phyloP scores from a whole-genome alignment of 2,888 invertebrate species.

The Monopis laevigella region DNA sequence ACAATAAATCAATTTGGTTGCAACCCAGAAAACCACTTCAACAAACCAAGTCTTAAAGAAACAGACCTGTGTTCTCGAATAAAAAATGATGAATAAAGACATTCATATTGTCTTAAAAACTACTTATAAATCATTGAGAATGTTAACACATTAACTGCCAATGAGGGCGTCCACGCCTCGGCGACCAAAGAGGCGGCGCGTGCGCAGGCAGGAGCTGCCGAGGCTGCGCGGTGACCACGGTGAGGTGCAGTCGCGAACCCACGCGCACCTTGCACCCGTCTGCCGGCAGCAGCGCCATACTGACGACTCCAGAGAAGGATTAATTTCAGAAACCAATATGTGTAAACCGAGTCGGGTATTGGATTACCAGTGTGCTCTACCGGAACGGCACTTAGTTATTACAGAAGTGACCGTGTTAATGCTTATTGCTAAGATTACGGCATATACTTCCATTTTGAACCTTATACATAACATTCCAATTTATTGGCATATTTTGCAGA shows the following conservation, averaged over 20 bases:
- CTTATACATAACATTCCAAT: too few species aligned
- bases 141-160: constrained; percentile 67
- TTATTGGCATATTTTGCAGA: too few species aligned
- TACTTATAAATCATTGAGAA: constrained; percentile 22
- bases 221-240: neutral
- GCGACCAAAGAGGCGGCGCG: constrained; percentile 42
- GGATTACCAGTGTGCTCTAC: neutral
- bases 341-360: constrained; percentile 1
- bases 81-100: constrained; percentile 39
- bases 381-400: too few species aligned
- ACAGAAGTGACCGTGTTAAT: too few species aligned
- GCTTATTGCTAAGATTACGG: too few species aligned
- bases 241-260: neutral
- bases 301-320: constrained; percentile 30
- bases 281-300: constrained; percentile 39
- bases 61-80: constrained; percentile 34
- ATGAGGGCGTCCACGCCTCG: constrained; percentile 53
- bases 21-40: too few species aligned
- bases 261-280: constrained; percentile 30
- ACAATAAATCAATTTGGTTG: too few species aligned
- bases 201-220: constrained; percentile 15
- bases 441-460: too few species aligned
- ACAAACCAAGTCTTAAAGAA: constrained; percentile 5
- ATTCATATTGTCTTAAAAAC: constrained; percentile 27
- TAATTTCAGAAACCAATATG: constrained; percentile 8